These are phyloP conservation scores for Eclectus roratus DNA, from an alignment of 2,113 vertebrate genomes.

Conservation along the genomic window DNA sequence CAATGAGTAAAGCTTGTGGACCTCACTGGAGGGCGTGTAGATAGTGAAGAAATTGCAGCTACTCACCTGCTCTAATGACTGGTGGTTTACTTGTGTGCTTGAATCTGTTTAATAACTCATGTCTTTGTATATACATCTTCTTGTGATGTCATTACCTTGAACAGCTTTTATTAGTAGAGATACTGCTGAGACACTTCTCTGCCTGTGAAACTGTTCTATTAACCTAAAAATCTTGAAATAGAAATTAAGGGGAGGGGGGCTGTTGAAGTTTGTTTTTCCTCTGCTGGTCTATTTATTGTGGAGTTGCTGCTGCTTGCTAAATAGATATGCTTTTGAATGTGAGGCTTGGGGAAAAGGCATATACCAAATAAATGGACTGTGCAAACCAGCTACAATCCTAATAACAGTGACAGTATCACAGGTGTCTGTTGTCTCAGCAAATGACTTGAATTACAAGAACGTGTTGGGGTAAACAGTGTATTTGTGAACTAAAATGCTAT, in stretches of 20 bases:
- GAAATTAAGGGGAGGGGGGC: accelerated
- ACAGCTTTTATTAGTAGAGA: conserved; percentile 57
- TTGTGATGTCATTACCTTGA: conserved; percentile 65
- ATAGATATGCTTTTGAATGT: conserved; percentile 50
- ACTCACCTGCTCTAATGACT: not conserved
- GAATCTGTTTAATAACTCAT: conserved; percentile 57
- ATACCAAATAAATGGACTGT: conserved; percentile 42
- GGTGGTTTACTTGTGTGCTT: conserved; percentile 28
- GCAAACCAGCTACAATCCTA: not conserved
- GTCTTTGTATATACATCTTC: conserved; percentile 58
- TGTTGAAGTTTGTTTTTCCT: not conserved
- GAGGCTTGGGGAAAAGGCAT: conserved; percentile 25
- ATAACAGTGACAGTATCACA: conserved; percentile 1
- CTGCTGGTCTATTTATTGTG: conserved; percentile 59
- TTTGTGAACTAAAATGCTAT: conserved; percentile 81
- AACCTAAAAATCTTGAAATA: not conserved
- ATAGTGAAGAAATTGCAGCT: not conserved
- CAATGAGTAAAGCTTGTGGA: not conserved
- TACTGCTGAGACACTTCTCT: conserved; percentile 54
- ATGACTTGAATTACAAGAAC: conserved; percentile 61
- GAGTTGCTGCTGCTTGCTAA: conserved; percentile 32
- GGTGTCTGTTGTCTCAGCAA: conserved; percentile 42
- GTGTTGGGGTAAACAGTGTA: conserved; percentile 64
- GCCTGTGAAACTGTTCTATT: conserved; percentile 20
- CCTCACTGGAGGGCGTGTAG: not conserved